Conservation (phyloP, 2,113 vertebrate species). For the Henicopernis longicauda region DNA sequence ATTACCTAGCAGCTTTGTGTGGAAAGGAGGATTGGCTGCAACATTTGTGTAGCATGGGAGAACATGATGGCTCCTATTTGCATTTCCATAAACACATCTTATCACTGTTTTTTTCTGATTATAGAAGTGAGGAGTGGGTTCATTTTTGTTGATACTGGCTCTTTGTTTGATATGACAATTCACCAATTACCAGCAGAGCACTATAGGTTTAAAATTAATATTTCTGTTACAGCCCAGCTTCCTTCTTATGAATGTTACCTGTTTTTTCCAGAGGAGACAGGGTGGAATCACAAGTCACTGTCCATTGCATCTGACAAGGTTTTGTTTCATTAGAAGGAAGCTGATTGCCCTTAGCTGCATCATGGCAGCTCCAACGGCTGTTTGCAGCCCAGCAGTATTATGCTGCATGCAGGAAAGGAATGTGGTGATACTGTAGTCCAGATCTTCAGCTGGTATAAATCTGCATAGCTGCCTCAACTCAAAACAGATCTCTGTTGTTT, state of each 20-base stretch:
- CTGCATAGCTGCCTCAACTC: not conserved
- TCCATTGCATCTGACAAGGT: not conserved
- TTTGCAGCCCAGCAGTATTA: not conserved
- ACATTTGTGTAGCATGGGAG: not conserved
- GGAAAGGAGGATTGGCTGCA: not conserved
- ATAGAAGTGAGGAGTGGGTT: not conserved
- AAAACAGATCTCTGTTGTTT: constrained; percentile 14
- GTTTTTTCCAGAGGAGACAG: not conserved
- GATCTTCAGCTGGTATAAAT: constrained; percentile 29
- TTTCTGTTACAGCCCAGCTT: not conserved
- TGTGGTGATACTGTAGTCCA: not conserved
- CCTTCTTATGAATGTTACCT: not conserved
- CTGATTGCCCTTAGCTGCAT: not conserved
- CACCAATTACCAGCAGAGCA: not conserved
- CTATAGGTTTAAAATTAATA: not conserved
- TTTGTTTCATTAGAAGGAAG: not conserved
- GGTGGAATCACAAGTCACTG: not conserved
- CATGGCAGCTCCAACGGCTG: constrained; percentile 18
- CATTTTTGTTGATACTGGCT: not conserved
- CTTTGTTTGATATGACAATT: not conserved
- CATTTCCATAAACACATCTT: not conserved
- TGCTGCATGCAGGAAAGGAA: not conserved
- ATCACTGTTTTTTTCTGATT: not conserved
- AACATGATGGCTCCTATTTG: not conserved
- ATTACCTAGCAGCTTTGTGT: not conserved